phyloP scores from a whole-genome alignment of 2,888 invertebrate genomes.

The Cynaeus angustus region DNA sequence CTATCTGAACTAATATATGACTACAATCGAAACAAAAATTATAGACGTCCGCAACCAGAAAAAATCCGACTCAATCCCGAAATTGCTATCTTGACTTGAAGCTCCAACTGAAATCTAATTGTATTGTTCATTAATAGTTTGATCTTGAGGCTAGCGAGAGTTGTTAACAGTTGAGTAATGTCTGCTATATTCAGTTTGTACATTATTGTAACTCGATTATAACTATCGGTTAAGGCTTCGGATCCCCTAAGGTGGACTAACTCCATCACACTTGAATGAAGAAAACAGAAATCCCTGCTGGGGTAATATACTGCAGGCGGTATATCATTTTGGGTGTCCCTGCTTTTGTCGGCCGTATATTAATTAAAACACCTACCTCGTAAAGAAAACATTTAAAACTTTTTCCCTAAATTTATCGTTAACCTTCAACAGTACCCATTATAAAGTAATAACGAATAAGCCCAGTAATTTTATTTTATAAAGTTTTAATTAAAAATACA shows the following conservation, averaged over 20 bases:
- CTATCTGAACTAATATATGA: conserved; percentile 35
- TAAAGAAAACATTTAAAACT: conserved; percentile 35
- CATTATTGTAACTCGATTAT: conserved; percentile 50
- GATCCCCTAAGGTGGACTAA: conserved; percentile 30
- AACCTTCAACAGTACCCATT: conserved; percentile 8
- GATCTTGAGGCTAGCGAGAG: conserved; percentile 30
- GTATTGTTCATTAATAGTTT: conserved; percentile 49
- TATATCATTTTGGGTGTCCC: conserved; percentile 27
- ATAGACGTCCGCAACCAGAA: conserved; percentile 12
- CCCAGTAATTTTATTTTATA: not conserved
- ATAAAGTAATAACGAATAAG: conserved; percentile 20
- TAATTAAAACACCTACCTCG: conserved; percentile 38
- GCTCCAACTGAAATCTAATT: conserved; percentile 40
- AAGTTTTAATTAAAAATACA: conserved; percentile 31
- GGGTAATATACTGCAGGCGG: conserved; percentile 27
- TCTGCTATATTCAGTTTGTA: conserved; percentile 48
- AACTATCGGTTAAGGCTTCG: conserved; percentile 42
- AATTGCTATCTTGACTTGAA: conserved; percentile 24
- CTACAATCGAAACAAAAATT: conserved; percentile 37
- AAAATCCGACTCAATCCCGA: conserved; percentile 6
- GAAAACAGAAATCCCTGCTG: conserved; percentile 36
- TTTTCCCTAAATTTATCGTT: conserved; percentile 23
- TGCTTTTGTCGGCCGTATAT: conserved; percentile 40
- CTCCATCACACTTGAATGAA: conserved; percentile 17
- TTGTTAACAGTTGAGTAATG: conserved; percentile 47